Base-by-base conservation (phyloP, 2,113 vertebrate species). In the Petrocephalus microphthalmus region DNA sequence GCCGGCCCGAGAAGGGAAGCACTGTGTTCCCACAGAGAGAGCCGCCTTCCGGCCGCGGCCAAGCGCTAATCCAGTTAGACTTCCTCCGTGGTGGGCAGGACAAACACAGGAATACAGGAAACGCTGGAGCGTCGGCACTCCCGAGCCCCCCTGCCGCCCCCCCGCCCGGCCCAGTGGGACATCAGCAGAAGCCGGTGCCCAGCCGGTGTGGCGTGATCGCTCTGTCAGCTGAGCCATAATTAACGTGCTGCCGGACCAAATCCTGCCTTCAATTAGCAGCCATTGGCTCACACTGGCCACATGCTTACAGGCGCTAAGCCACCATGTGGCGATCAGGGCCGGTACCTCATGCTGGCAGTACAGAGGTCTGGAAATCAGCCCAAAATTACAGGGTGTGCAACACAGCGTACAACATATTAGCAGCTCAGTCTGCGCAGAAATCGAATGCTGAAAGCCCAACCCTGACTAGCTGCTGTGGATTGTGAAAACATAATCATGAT, bases 241-340 rank as follows among this genome's bases (percentile, higher is more conserved):
- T 83, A 83, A 83, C 42, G 45, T 83, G 45, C 42, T 83, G 81
- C 37, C 6, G 17, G 47, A n/a, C 42, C 20, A 81, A 57, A 88
- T 64, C 49, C 89, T 25, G 83, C 51, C 33, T 90, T 86, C 90
- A 83, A 87, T 91, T 74, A 91, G 8, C 71, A 87, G n/a, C 47
- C 37, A 89, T 89, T 81, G 51, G 74, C 56, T 81, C 85, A 91
- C 88, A 84, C 51, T 86, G 54, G 54, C 51, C 57, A 57, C 82
- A 83, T n/a, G 47, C 17, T 15, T 33, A 82, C 3, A 25, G 33
- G 29, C 22, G n/a, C 52, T 47, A 60, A 52, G 78, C 81, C 0
- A 60, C 56, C 29, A 64, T 57, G 88, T 19, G 33, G 13, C 15
- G 4, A 78, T 78, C 13, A 17, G 15, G 37, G 71, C 71, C 71